Evolutionary conservation across 30 jellyfish, hydroid and myxozoan species (phyloP).

Genomic region (Mastigias papua): DNA sequence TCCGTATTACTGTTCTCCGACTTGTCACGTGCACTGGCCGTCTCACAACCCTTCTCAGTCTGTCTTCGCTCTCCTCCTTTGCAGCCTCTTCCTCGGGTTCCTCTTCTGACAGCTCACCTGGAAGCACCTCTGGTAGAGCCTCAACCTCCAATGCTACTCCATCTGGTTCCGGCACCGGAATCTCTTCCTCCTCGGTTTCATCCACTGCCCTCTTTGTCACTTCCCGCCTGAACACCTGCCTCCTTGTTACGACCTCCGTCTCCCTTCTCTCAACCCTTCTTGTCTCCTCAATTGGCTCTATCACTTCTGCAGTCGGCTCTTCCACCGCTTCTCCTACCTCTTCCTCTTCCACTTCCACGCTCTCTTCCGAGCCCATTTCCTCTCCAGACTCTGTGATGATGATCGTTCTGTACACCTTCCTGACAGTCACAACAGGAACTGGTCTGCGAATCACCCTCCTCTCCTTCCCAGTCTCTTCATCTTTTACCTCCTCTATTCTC

Average conservation of each 20-base stretch:
- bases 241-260: conserved; percentile 23
- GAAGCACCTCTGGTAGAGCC: conserved; percentile 47
- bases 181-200: conserved; percentile 60
- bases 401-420: conserved; percentile 53
- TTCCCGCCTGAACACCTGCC: conserved; percentile 25
- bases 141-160: conserved; percentile 51
- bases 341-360: conserved; percentile 19
- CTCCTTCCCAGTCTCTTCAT: conserved; percentile 23
- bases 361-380: conserved; percentile 8
- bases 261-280: conserved; percentile 3
- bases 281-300: not conserved
- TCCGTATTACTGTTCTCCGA: conserved; percentile 64
- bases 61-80: conserved; percentile 5
- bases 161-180: conserved; percentile 31
- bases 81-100: conserved; percentile 17
- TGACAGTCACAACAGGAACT: conserved; percentile 44
- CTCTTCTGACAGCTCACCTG: conserved; percentile 1
- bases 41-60: conserved; percentile 67
- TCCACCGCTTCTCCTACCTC: conserved; percentile 1
- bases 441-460: conserved; percentile 38
- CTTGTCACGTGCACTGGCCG: conserved; percentile 75
- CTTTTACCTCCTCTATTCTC: conserved; percentile 15
- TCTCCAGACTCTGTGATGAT: conserved; percentile 33
- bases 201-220: not conserved
- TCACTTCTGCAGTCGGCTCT: conserved; percentile 4